Evolutionary conservation across 1,140 invertebrate species (phyloP).

Genomic region (Neodiprion fabricii): DNA sequence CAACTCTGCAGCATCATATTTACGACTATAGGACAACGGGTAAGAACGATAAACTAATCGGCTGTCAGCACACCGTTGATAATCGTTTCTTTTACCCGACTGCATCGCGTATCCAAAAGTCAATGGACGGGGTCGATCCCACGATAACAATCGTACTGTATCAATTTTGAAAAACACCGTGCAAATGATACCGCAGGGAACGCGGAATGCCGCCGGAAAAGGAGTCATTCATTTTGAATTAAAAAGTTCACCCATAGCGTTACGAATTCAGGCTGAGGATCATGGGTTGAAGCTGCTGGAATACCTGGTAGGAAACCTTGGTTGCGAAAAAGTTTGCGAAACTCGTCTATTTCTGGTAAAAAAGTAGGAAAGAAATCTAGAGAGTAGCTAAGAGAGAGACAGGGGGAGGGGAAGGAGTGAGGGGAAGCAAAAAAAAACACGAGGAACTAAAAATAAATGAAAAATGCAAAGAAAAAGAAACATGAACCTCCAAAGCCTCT

Average conservation of each 20-base stretch:
- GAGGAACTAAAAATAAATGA: not conserved
- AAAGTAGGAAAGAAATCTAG: not conserved
- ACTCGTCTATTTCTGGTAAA: not conserved
- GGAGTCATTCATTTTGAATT: no score
- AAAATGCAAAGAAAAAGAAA: not conserved
- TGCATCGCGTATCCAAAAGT: no score
- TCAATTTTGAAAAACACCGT: no score
- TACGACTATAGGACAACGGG: not conserved
- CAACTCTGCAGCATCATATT: not conserved
- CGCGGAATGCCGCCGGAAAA: no score
- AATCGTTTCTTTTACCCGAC: not conserved
- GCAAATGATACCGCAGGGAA: no score
- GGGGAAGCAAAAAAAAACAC: not conserved
- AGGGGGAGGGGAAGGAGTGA: not conserved
- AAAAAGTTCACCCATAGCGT: not conserved
- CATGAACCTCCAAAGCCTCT: no score
- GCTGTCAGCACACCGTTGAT: not conserved
- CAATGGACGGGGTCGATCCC: no score
- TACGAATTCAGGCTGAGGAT: not conserved
- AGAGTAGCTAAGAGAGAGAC: no score
- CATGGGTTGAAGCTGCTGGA: no score
- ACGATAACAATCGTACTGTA: no score
- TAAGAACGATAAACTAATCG: constrained; percentile 8
- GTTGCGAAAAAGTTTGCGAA: not conserved
- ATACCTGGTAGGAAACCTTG: no score